Evolutionary conservation across 2,113 vertebrate species (phyloP).

Genomic region (Cranoglanis bouderius): DNA sequence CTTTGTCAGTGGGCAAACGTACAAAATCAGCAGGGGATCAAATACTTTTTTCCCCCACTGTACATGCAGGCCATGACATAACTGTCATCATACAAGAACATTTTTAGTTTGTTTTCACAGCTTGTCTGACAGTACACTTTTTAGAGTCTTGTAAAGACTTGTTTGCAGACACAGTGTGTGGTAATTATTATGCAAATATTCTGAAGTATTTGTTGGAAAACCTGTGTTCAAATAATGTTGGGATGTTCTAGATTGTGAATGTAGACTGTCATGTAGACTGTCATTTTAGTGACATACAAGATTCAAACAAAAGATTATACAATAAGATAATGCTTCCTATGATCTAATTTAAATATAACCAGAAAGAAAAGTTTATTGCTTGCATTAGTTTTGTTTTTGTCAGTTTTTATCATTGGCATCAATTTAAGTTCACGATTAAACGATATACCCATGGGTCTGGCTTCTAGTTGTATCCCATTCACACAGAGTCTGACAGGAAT

Average conservation of each 20-base stretch:
- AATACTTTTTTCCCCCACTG: too few relatives aligned
- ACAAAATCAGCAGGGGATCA: too few relatives aligned
- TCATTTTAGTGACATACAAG: background rate
- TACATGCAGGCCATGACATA: background rate
- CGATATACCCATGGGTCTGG: background rate
- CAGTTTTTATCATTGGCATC: background rate
- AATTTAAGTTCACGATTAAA: background rate
- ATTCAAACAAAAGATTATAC: background rate
- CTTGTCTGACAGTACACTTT: background rate
- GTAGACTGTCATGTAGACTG: background rate
- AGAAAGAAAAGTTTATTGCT: background rate
- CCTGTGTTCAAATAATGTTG: background rate
- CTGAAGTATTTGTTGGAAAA: background rate
- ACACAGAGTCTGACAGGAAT: background rate
- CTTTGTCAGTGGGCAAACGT: too few relatives aligned
- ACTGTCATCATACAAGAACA: background rate
- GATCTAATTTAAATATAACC: background rate
- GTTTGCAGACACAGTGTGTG: background rate
- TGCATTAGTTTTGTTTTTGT: background rate
- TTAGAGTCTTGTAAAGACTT: background rate
- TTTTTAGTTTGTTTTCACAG: background rate
- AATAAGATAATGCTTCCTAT: background rate
- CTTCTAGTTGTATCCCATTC: background rate
- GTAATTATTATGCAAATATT: background rate
- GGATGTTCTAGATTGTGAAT: background rate